A percentile compares a stretch with the other conserved stretches of the same genome.
These are phyloP conservation scores for Cyprinodon tularosa DNA, from an alignment of 2,113 vertebrate genomes.

Conservation along the genomic window DNA sequence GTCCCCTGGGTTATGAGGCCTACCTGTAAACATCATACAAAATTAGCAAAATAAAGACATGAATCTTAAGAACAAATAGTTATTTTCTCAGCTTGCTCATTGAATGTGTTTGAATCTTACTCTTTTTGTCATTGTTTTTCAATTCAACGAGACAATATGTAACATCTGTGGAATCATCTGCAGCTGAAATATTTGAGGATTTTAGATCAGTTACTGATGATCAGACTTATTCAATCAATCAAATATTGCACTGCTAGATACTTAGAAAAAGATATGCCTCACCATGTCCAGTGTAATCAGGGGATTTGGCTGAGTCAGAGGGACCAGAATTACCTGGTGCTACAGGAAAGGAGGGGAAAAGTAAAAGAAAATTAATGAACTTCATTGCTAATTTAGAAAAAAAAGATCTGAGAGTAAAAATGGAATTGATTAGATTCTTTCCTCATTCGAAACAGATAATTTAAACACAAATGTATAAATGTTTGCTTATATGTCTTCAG, in stretches of 20 bases:
- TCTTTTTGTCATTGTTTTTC: neutral
- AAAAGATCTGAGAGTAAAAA: no score
- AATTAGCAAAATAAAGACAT: neutral
- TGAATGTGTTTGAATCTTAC: neutral
- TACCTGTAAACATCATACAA: neutral
- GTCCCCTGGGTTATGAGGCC: neutral
- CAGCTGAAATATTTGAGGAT: neutral
- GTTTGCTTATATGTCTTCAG: no score
- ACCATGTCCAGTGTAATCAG: neutral
- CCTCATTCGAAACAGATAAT: no score
- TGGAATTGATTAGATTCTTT: no score
- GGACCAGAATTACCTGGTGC: neutral
- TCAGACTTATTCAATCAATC: neutral
- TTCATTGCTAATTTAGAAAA: no score
- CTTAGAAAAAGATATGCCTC: neutral
- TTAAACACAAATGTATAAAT: no score
- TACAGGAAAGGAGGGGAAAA: no score
- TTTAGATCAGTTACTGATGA: accelerated
- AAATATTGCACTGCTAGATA: neutral
- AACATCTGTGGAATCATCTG: neutral
- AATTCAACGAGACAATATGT: constrained; percentile 1
- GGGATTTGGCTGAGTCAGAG: neutral
- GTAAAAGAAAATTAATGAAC: no score
- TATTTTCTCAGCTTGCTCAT: no score
- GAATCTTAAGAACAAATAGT: no score